Base-by-base conservation (phyloP, 37 sponge, comb jelly and placozoan genomes). In the Mnemiopsis leidyi region DNA sequence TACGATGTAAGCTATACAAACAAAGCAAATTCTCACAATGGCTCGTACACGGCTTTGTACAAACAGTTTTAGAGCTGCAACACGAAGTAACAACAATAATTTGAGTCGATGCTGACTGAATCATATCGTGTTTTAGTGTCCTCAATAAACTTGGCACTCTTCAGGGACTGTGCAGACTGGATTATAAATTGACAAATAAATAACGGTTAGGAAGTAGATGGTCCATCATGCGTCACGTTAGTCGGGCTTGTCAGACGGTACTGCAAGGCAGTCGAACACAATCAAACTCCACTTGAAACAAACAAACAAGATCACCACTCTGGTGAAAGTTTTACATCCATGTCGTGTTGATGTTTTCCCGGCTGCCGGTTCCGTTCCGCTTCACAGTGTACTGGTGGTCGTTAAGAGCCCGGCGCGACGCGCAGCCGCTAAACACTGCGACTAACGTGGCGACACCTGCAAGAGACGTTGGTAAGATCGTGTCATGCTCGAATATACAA, bases 361-460 rank as follows among this genome's bases (percentile, higher is more conserved):
- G 23, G 36, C 82, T 82, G 38, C 37, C 82, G 29, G 82, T 35
- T 2, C 82, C 82, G 38, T 82, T 82, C 36, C 82, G 82, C 29
- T 82, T 82, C 82, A 82, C 82, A 9, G 82, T 36, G 36, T 82
- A 82, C 38, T 82, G 82, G 36, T 82, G 82, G 38, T 82, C 82
- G 82, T 82, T 82, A 13, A 82, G 82, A 37, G 82, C 82, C 5
- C 82, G 23, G 7, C 38, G 36, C 9, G 37, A 36, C 36, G 82
- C 82, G 29, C 82, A 82, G 13, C 82, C 82, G 38, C 82, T 82
- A 30, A 82, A 35, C 82, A 82, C 82, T 20, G 37, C 82, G 31
- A 82, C 38, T 18, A 82, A 82, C 36, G 29, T 82, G 21, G 23
- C 3, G 7, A 34, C 38, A 82, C 82, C 82, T 82, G 82, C 23